Percentiles rank a stretch among this genome's conserved stretches.
Evolutionary conservation across 35 echinoderm and acorn worm species (phyloP).

Genomic region (Hemicentrotus pulcherrimus): DNA sequence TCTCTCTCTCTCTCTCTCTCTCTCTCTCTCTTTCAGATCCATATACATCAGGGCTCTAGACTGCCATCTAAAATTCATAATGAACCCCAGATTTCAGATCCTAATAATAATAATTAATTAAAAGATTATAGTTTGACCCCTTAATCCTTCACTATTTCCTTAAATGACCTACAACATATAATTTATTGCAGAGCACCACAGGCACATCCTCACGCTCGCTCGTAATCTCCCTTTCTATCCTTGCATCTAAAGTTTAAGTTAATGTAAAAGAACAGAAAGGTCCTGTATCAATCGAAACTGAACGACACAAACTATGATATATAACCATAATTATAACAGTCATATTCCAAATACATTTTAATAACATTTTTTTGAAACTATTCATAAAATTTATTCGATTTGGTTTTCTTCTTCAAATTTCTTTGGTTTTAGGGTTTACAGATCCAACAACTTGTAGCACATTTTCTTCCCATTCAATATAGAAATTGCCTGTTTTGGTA

Average conservation of each 20-base stretch:
- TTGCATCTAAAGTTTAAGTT: neutral
- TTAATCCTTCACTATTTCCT: neutral
- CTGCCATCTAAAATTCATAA: neutral
- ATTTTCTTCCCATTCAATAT: too few species aligned
- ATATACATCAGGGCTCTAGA: too few species aligned
- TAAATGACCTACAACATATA: neutral
- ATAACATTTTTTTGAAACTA: neutral
- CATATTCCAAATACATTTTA: neutral
- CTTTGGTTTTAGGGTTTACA: too few species aligned
- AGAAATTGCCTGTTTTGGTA: too few species aligned
- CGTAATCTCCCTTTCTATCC: neutral
- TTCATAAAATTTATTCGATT: too few species aligned
- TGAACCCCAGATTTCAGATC: neutral
- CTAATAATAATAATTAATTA: neutral
- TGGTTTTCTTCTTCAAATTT: too few species aligned
- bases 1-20: too few species aligned
- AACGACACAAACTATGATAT: neutral
- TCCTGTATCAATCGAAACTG: too few species aligned
- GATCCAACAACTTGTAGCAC: too few species aligned
- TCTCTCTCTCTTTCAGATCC: too few species aligned
- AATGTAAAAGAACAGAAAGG: neutral
- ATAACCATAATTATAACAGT: neutral
- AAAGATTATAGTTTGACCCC: conserved; percentile 1
- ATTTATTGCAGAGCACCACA: neutral
- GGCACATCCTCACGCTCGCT: neutral